phyloP scores from a whole-genome alignment of 2,113 vertebrate genomes.

The Sapayoa aenigma region DNA sequence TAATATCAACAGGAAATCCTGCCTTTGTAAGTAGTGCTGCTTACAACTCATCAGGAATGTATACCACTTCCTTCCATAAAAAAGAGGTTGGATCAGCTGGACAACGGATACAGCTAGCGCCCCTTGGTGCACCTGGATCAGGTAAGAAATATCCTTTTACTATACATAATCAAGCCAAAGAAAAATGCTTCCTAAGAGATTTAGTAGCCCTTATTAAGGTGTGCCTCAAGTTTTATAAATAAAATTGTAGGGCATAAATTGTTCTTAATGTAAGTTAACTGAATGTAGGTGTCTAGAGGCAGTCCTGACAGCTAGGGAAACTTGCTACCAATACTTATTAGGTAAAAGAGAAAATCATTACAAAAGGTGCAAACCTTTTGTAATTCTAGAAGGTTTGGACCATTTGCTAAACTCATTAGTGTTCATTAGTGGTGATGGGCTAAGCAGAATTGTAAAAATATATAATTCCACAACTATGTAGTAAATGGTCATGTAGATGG shows the following conservation, averaged over 20 bases:
- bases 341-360: background rate
- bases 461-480: background rate
- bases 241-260: background rate
- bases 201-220: background rate
- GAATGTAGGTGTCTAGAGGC: background rate
- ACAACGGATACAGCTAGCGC: slow-evolving; percentile 90
- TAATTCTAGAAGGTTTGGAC: background rate
- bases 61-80: slow-evolving; percentile 89
- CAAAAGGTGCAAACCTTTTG: background rate
- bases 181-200: background rate
- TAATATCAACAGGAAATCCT: slow-evolving; percentile 77
- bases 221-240: background rate
- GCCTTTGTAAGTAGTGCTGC: slow-evolving; percentile 67
- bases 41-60: slow-evolving; percentile 80
- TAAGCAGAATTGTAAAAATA: background rate
- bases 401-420: background rate
- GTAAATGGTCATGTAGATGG: background rate
- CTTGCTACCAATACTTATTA: background rate
- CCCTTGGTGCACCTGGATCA: slow-evolving; percentile 75
- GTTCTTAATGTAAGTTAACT: background rate
- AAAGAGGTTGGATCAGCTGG: slow-evolving; percentile 91
- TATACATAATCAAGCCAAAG: background rate
- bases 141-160: slow-evolving; percentile 73
- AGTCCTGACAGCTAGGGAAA: background rate
- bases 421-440: background rate